A percentile compares a stretch with the other conserved stretches of the same genome.
Evolutionary conservation across 2,888 invertebrate species (phyloP).

Genomic region (Baccha elongata): DNA sequence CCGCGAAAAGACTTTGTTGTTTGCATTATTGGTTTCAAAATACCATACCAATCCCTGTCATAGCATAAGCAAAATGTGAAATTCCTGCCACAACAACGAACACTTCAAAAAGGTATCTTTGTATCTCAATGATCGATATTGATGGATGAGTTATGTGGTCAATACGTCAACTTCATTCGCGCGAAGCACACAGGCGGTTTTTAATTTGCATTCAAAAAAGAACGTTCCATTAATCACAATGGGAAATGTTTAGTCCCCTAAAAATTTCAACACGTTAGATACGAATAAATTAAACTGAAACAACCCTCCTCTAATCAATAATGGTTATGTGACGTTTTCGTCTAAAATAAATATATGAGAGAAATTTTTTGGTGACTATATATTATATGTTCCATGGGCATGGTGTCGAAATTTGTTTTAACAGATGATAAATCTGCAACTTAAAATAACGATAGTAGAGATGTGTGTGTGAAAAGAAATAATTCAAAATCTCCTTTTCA

Average conservation of each 20-base stretch:
- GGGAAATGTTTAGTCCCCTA: conserved; percentile 9
- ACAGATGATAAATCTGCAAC: conserved; percentile 38
- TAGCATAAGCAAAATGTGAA: background rate
- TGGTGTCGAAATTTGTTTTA: conserved; percentile 28
- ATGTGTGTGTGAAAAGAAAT: background rate
- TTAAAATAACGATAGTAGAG: conserved; percentile 21
- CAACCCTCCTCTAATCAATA: conserved; percentile 19
- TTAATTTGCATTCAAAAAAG: conserved; percentile 27
- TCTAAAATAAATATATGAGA: background rate
- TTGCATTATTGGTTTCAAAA: background rate
- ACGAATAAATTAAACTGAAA: conserved; percentile 22
- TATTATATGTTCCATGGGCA: conserved; percentile 18
- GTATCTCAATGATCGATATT: conserved; percentile 44
- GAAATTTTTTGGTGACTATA: conserved; percentile 34
- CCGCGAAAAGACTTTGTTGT: background rate
- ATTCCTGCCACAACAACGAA: conserved; percentile 20
- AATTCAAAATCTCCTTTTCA: background rate
- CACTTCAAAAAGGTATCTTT: conserved; percentile 21
- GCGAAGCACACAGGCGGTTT: conserved; percentile 14
- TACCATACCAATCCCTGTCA: background rate
- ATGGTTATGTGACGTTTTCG: conserved; percentile 1
- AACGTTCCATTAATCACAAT: conserved; percentile 21
- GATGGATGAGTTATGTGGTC: conserved; percentile 52
- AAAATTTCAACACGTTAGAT: conserved; percentile 1
- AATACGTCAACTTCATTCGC: conserved; percentile 27